Conservation (phyloP, 2,113 vertebrate species). For the Hemibagrus wyckioides region DNA sequence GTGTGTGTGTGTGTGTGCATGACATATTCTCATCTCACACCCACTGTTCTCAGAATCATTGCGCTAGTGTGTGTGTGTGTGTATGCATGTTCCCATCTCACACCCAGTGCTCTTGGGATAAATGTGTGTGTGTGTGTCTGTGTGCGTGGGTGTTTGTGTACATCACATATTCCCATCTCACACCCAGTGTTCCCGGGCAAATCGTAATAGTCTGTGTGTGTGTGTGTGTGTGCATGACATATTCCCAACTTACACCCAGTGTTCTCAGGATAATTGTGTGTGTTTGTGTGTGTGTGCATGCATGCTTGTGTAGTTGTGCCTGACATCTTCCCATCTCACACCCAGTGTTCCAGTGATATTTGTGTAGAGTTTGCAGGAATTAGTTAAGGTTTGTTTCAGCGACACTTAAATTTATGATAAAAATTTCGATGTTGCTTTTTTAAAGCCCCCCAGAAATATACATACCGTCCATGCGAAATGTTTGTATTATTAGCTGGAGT, state of each 20-base stretch:
- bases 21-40: not conserved
- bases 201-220: not conserved
- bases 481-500: not conserved
- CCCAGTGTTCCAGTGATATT: not conserved
- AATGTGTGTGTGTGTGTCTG: not conserved
- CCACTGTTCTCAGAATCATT: not conserved
- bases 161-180: too few relatives aligned
- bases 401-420: not conserved
- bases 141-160: too few relatives aligned
- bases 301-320: too few relatives aligned
- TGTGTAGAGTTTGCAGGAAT: not conserved
- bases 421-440: not conserved
- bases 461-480: not conserved
- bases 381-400: not conserved
- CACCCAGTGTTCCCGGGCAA: not conserved
- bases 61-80: not conserved
- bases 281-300: too few relatives aligned
- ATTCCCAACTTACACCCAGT: not conserved
- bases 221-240: too few relatives aligned
- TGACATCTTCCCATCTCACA: too few relatives aligned
- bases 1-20: not conserved
- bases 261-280: not conserved
- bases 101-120: not conserved
- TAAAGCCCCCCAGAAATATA: not conserved
- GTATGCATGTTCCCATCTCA: not conserved